A percentile compares a stretch with the other conserved stretches of the same genome.
These are phyloP conservation scores for Ricordea florida DNA, from an alignment of 92 coral and sea anemone species.

Conservation along the genomic window DNA sequence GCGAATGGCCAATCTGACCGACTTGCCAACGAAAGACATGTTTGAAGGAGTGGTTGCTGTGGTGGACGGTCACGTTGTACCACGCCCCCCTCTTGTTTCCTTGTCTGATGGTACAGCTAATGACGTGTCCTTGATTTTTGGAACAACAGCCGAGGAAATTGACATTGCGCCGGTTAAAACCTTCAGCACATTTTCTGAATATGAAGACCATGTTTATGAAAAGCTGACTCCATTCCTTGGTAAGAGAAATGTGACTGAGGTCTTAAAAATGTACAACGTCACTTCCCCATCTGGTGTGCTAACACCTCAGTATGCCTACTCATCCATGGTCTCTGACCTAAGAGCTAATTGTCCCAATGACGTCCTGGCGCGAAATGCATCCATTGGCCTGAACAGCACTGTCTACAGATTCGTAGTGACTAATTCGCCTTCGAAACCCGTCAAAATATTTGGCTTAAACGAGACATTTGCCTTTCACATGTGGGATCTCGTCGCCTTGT, in stretches of 20 bases:
- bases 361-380: constrained; percentile 47
- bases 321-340: constrained; percentile 63
- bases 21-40: constrained; percentile 57
- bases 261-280: constrained; percentile 43
- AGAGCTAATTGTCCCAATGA: constrained; percentile 62
- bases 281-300: not conserved
- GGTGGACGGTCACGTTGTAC: constrained; percentile 59
- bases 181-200: constrained; percentile 15
- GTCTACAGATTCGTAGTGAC: constrained; percentile 67
- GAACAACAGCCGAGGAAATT: constrained; percentile 70
- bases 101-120: constrained; percentile 37
- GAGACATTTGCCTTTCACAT: constrained; percentile 57
- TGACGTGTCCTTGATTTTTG: constrained; percentile 61
- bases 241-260: constrained; percentile 3
- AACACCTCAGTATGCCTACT: constrained; percentile 8
- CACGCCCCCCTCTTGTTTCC: constrained; percentile 59
- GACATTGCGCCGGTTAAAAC: constrained; percentile 28
- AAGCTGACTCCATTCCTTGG: constrained; percentile 60
- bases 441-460: constrained; percentile 8
- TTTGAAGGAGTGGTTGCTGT: constrained; percentile 67
- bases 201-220: constrained; percentile 16
- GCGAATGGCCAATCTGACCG: constrained; percentile 34
- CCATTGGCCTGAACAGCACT: constrained; percentile 34
- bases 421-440: constrained; percentile 33
- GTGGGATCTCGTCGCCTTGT: constrained; percentile 74